Percentiles rank a stretch among this genome's conserved stretches.
phyloP scores from a whole-genome alignment of 2,113 vertebrate genomes.

The Oceanodroma tethys region DNA sequence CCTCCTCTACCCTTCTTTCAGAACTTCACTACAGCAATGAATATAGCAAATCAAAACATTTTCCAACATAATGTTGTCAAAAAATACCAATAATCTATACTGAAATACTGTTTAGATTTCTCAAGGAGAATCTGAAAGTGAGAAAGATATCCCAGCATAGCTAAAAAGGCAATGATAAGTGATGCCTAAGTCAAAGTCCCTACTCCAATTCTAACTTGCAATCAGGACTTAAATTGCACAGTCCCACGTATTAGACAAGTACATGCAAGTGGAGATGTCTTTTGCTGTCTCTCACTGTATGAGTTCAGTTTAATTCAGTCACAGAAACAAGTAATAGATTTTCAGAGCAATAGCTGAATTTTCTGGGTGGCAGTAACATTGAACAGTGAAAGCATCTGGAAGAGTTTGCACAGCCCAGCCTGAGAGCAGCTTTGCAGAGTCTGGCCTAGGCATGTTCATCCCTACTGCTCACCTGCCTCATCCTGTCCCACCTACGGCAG shows the following conservation, averaged over 20 bases:
- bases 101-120: neutral
- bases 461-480: neutral
- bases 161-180: neutral
- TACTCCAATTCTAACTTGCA: neutral
- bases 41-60: neutral
- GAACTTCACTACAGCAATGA: neutral
- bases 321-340: neutral
- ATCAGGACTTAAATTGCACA: neutral
- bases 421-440: neutral
- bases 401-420: neutral
- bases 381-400: neutral
- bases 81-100: neutral
- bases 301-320: neutral
- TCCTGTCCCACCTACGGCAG: rapidly evolving
- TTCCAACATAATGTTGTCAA: neutral
- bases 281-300: neutral
- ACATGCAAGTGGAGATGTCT: neutral
- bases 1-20: neutral
- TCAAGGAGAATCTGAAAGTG: neutral
- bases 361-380: neutral
- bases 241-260: neutral
- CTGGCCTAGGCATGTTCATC: neutral
- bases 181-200: neutral
- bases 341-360: neutral
- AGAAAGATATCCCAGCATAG: neutral